phyloP scores from a whole-genome alignment of 2,113 vertebrate species.

The Scomber scombrus region DNA sequence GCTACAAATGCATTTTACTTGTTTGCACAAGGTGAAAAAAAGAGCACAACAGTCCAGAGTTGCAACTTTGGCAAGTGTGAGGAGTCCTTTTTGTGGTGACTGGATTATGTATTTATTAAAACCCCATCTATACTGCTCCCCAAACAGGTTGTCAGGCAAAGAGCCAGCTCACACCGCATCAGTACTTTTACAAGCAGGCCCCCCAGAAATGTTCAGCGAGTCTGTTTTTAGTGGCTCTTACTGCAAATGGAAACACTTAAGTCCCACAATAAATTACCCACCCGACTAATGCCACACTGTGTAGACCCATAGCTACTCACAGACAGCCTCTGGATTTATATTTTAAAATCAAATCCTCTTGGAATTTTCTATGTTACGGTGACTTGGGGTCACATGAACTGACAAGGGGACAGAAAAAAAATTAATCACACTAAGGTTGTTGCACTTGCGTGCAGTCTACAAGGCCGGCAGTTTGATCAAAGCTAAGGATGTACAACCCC shows the following conservation, averaged over 20 bases:
- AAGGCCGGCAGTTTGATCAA: slow-evolving; percentile 64
- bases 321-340: slow-evolving; percentile 56
- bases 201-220: slow-evolving; percentile 80
- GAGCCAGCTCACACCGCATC: slow-evolving; percentile 77
- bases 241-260: slow-evolving; percentile 86
- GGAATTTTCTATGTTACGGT: slow-evolving; percentile 36
- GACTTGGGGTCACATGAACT: slow-evolving; percentile 52
- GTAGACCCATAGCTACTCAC: slow-evolving; percentile 66
- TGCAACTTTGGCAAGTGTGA: slow-evolving; percentile 54
- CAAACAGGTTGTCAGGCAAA: slow-evolving; percentile 84
- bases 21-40: slow-evolving; percentile 39
- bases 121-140: slow-evolving; percentile 77
- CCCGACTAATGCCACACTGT: slow-evolving; percentile 74
- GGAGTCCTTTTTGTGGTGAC: slow-evolving; percentile 61
- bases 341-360: slow-evolving; percentile 47
- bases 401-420: slow-evolving; percentile 46
- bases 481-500: slow-evolving; percentile 62
- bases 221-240: slow-evolving; percentile 85
- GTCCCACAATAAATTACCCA: slow-evolving; percentile 84
- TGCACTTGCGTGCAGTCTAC: slow-evolving; percentile 60
- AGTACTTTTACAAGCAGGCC: slow-evolving; percentile 80
- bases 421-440: slow-evolving; percentile 52
- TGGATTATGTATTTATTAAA: slow-evolving; percentile 82
- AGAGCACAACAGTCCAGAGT: slow-evolving; percentile 51
- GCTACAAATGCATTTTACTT: slow-evolving; percentile 30